A percentile compares a stretch with the other conserved stretches of the same genome.
These are phyloP conservation scores for Dicerorhinus sumatrensis DNA, from an alignment of 2,113 vertebrate species.

Conservation along the genomic window DNA sequence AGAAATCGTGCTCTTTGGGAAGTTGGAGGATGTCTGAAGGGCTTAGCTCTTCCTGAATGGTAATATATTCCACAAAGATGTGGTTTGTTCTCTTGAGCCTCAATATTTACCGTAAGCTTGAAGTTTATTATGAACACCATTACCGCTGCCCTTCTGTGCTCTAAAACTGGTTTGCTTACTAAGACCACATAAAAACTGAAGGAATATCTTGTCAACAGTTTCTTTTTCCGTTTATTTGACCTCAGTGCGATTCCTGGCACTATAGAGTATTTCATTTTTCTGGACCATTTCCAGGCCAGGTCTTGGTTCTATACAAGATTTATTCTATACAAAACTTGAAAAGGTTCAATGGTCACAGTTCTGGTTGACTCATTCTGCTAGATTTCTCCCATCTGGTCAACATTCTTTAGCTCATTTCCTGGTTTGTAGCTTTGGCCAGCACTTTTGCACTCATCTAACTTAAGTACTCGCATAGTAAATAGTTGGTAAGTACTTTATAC, in stretches of 20 bases:
- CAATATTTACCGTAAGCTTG: neutral
- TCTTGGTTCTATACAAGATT: constrained; percentile 60
- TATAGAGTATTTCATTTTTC: neutral
- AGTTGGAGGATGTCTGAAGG: neutral
- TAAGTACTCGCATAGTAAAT: neutral
- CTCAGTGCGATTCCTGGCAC: constrained; percentile 58
- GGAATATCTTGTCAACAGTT: neutral
- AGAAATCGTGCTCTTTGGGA: neutral
- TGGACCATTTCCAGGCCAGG: constrained; percentile 56
- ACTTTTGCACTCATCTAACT: constrained; percentile 12
- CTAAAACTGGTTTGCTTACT: neutral
- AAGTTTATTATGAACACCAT: neutral
- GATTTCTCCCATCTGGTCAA: constrained; percentile 61
- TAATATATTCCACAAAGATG: neutral
- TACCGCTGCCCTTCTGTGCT: neutral
- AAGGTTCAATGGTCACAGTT: constrained; percentile 60
- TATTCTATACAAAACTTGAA: constrained; percentile 5
- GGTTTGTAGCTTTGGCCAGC: neutral
- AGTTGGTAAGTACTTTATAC: constrained; percentile 56
- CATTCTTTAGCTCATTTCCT: constrained; percentile 36
- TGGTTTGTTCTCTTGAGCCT: neutral
- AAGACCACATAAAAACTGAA: neutral
- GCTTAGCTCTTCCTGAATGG: neutral
- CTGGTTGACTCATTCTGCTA: constrained; percentile 26
- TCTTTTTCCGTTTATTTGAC: constrained; percentile 50